Percentiles rank a stretch among this genome's conserved stretches.
These are phyloP conservation scores for Columba janthina DNA, from an alignment of 2,113 vertebrate genomes.

Conservation along the genomic window DNA sequence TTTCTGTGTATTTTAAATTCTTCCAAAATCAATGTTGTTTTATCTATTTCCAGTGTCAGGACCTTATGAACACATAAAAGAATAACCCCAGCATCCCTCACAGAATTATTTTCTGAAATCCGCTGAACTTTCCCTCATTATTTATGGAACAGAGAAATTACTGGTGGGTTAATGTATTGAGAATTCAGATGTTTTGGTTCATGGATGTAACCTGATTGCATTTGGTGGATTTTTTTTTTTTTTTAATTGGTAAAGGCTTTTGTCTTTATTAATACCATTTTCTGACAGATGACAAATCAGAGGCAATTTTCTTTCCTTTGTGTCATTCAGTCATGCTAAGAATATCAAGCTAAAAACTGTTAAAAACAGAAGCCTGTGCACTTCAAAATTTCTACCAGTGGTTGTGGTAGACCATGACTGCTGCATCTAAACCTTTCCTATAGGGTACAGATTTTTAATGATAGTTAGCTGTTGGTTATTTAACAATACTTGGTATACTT, in stretches of 20 bases:
- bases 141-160: not conserved
- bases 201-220: not conserved
- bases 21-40: not conserved
- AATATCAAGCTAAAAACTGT: not conserved
- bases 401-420: not conserved
- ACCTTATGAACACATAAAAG: not conserved
- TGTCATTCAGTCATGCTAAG: not conserved
- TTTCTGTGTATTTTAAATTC: not conserved
- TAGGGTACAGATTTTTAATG: not conserved
- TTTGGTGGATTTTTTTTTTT: not conserved
- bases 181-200: not conserved
- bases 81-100: not conserved
- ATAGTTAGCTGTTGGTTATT: not conserved
- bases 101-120: not conserved
- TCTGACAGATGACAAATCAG: not conserved
- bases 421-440: not conserved
- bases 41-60: not conserved
- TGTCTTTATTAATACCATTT: not conserved
- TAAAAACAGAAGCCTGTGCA: not conserved
- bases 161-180: not conserved
- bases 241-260: not conserved
- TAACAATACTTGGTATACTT: not conserved
- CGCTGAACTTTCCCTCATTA: not conserved
- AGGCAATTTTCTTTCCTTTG: not conserved
- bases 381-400: not conserved